These are phyloP conservation scores for Atrichornis clamosus DNA, from an alignment of 2,113 vertebrate species.

Conservation along the genomic window DNA sequence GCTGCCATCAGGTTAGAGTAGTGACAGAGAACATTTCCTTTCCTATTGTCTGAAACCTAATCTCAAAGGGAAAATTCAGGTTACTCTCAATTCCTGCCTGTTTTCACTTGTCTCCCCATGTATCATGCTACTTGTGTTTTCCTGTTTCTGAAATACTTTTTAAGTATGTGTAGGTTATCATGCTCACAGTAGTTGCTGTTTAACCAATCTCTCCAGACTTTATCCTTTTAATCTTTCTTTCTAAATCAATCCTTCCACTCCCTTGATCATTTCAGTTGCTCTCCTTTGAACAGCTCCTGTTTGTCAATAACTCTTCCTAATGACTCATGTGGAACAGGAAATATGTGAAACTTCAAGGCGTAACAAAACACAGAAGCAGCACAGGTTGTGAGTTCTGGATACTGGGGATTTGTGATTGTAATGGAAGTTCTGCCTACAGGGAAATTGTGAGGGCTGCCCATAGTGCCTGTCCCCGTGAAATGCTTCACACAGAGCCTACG, in stretches of 20 bases:
- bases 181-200: conserved; percentile 51
- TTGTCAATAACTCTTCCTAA: conserved; percentile 66
- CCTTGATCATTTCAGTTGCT: conserved; percentile 65
- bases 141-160: conserved; percentile 50
- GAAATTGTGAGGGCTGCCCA: neutral
- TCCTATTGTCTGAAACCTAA: conserved; percentile 40
- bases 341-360: conserved; percentile 20
- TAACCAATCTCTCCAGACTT: conserved; percentile 65
- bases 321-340: conserved; percentile 24
- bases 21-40: conserved; percentile 38
- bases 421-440: neutral
- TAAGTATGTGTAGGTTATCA: conserved; percentile 44
- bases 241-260: conserved; percentile 59
- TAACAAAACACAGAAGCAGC: neutral
- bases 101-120: conserved; percentile 45
- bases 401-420: neutral
- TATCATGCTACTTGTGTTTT: conserved; percentile 41
- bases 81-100: conserved; percentile 52
- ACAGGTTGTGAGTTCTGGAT: neutral
- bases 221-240: conserved; percentile 68
- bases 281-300: conserved; percentile 58
- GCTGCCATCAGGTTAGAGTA: neutral
- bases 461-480: neutral
- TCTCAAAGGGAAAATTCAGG: conserved; percentile 41
- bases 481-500: neutral